Evolutionary conservation across 2,797 vertebrate genomes (phyloP).

Genomic region (Falco cherrug): DNA sequence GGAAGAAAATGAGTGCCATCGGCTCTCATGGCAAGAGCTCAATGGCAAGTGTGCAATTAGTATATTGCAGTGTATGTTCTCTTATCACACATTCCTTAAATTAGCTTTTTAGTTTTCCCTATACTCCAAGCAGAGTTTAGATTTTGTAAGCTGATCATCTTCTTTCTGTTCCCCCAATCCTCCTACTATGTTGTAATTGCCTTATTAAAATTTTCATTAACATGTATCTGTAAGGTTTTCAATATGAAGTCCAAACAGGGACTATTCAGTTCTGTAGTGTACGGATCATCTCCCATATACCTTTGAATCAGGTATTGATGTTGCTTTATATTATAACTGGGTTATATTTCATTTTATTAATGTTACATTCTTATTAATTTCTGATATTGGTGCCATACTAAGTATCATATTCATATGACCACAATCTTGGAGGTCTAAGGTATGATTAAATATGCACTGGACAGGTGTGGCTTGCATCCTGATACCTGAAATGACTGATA

Average conservation of each 20-base stretch:
- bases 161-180: background rate
- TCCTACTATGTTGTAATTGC: background rate
- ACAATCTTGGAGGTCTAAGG: background rate
- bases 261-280: conserved; percentile 22
- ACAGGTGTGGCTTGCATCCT: conserved; percentile 54
- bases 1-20: background rate
- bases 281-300: conserved; percentile 24
- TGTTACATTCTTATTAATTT: conserved; percentile 71
- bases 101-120: background rate
- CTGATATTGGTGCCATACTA: conserved; percentile 14
- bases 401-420: conserved; percentile 52
- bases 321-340: conserved; percentile 24
- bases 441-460: conserved; percentile 51
- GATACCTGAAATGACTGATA: background rate
- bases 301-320: conserved; percentile 57
- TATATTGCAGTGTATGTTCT: background rate
- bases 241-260: background rate
- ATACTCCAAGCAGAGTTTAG: background rate
- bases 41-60: background rate
- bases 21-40: background rate
- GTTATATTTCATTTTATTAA: conserved; percentile 64
- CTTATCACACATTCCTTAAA: background rate
- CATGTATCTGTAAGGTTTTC: background rate
- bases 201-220: background rate
- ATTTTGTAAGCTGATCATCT: background rate